phyloP scores from a whole-genome alignment of 2,113 vertebrate genomes.

The Aleadryas rufinucha region DNA sequence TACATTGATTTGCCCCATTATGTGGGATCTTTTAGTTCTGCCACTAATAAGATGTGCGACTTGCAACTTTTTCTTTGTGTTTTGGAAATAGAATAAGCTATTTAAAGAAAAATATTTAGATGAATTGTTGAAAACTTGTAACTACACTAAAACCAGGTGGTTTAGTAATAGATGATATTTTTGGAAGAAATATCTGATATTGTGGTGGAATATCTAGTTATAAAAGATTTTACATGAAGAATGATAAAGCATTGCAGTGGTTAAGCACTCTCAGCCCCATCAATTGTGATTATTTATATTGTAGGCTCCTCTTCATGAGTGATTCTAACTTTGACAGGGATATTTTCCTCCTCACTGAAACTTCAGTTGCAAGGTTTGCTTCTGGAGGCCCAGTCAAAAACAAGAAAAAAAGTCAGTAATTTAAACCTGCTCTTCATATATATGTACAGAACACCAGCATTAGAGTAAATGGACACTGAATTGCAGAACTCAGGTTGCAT shows the following conservation, averaged over 20 bases:
- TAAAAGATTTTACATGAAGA: not conserved
- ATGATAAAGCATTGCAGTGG: not conserved
- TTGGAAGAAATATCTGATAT: not conserved
- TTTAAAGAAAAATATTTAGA: not conserved
- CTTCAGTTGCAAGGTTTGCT: not conserved
- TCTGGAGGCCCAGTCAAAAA: not conserved
- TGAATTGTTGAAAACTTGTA: not conserved
- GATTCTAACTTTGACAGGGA: not conserved
- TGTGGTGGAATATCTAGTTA: not conserved
- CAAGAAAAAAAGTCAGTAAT: not conserved
- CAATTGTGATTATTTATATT: not conserved
- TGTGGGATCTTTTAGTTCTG: not conserved
- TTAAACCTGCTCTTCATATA: not conserved
- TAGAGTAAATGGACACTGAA: not conserved
- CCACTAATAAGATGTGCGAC: not conserved
- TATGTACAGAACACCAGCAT: not conserved
- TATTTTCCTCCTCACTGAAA: not conserved
- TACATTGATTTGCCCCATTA: conserved; percentile 28
- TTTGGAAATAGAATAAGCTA: not conserved
- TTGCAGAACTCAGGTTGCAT: not conserved
- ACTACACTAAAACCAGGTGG: not conserved
- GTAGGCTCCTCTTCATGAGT: not conserved
- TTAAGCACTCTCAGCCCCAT: not conserved
- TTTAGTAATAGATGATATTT: not conserved
- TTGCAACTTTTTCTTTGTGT: not conserved